A percentile compares a stretch with the other conserved stretches of the same genome.
phyloP scores from a whole-genome alignment of 2,888 invertebrate genomes.

The Oscheius onirici region DNA sequence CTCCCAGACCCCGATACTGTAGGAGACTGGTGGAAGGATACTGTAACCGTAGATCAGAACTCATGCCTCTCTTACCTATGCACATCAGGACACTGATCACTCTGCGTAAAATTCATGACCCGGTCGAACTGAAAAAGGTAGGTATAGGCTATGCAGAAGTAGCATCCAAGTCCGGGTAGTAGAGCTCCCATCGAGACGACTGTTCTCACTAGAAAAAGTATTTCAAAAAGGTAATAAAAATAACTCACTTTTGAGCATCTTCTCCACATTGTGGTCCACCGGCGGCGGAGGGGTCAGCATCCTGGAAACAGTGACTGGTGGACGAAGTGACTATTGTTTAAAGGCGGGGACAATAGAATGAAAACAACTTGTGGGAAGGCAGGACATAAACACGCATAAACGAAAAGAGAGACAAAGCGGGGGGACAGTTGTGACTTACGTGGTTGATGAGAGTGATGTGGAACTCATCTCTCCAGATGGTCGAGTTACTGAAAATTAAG shows the following conservation, averaged over 20 bases:
- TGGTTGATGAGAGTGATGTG: slow-evolving; percentile 4
- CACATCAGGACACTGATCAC: slow-evolving; percentile 61
- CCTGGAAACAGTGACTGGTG: background rate
- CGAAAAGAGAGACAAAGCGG: background rate
- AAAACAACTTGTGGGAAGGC: background rate
- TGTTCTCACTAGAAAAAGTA: slow-evolving; percentile 43
- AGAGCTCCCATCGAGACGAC: slow-evolving; percentile 61
- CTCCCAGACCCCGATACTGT: slow-evolving; percentile 69
- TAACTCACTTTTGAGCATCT: slow-evolving; percentile 27
- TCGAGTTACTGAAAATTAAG: background rate
- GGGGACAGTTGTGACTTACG: background rate
- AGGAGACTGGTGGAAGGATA: slow-evolving; percentile 66
- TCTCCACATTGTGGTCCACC: slow-evolving; percentile 29
- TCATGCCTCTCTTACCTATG: slow-evolving; percentile 46
- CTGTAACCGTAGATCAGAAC: slow-evolving; percentile 37
- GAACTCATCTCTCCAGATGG: slow-evolving; percentile 17
- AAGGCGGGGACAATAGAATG: background rate
- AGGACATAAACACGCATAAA: background rate
- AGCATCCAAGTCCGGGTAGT: slow-evolving; percentile 68
- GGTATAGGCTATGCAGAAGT: slow-evolving; percentile 65
- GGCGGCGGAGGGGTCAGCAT: slow-evolving; percentile 22
- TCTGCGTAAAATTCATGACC: slow-evolving; percentile 63
- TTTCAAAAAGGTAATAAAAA: background rate
- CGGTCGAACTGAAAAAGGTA: slow-evolving; percentile 67
- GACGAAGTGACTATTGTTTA: background rate